A percentile compares a stretch with the other conserved stretches of the same genome.
These are phyloP conservation scores for Yoshiicerus persimilis DNA, from an alignment of 1,140 invertebrate genomes.

Conservation along the genomic window DNA sequence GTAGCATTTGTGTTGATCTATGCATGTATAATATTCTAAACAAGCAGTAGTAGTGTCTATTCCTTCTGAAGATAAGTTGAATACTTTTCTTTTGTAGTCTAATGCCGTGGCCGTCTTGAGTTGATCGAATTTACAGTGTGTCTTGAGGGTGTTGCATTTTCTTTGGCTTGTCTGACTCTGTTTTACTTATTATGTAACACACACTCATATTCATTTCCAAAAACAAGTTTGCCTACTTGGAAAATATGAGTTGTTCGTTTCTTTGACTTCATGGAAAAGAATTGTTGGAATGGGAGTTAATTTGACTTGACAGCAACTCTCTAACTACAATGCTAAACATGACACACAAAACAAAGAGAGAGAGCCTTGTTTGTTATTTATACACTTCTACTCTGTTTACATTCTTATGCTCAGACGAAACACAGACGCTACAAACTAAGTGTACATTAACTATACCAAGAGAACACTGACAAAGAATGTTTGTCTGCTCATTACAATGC, in stretches of 20 bases:
- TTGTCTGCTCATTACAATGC: background rate
- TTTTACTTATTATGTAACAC: background rate
- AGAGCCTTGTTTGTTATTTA: background rate
- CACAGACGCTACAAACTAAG: background rate
- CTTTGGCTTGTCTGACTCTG: background rate
- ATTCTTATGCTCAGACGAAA: background rate
- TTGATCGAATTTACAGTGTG: background rate
- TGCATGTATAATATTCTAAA: background rate
- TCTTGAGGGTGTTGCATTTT: background rate
- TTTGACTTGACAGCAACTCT: background rate
- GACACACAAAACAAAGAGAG: background rate
- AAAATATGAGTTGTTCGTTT: background rate
- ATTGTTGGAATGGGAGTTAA: background rate
- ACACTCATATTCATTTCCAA: background rate
- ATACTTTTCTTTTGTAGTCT: background rate
- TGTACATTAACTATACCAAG: background rate
- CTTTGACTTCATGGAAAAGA: conserved; percentile 13
- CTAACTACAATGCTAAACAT: background rate
- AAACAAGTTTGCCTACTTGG: background rate
- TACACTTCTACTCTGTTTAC: background rate
- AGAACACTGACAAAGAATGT: background rate
- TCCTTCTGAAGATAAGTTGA: background rate
- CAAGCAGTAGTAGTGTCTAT: background rate
- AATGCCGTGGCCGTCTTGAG: no score
- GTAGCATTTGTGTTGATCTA: no score